These are phyloP conservation scores for Entomobrya proxima DNA, from an alignment of 2,888 invertebrate genomes.

Conservation along the genomic window DNA sequence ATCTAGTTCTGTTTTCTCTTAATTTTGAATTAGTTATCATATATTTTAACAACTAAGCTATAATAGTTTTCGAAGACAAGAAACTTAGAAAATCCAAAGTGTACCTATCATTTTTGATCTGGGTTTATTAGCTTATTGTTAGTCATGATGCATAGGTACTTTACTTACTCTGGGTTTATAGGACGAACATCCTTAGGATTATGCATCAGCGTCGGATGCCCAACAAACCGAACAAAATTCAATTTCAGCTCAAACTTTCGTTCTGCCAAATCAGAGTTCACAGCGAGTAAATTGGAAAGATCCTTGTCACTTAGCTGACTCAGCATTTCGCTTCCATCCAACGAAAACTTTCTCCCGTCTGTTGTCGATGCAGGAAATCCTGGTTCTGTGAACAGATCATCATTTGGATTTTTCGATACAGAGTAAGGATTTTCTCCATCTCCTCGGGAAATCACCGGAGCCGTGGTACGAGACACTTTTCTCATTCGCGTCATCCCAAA, in stretches of 20 bases:
- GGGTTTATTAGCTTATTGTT: too few species aligned
- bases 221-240: slow-evolving; percentile 96
- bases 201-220: slow-evolving; percentile 91
- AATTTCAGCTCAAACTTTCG: slow-evolving; percentile 77
- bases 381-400: slow-evolving; percentile 60
- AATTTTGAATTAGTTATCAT: too few species aligned
- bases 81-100: too few species aligned
- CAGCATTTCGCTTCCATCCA: slow-evolving; percentile 67
- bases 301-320: slow-evolving; percentile 77
- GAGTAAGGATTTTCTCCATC: slow-evolving; percentile 70
- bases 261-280: slow-evolving; percentile 92
- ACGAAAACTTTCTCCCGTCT: slow-evolving; percentile 55
- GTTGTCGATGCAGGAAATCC: slow-evolving; percentile 35
- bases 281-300: slow-evolving; percentile 92
- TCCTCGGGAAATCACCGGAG: slow-evolving; percentile 62
- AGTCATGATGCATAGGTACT: too few species aligned
- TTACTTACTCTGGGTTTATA: slow-evolving; percentile 69
- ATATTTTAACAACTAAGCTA: too few species aligned
- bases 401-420: slow-evolving; percentile 58
- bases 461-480: slow-evolving; percentile 51
- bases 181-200: slow-evolving; percentile 70
- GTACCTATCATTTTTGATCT: too few species aligned
- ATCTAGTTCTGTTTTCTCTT: too few species aligned
- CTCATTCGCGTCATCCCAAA: slow-evolving; percentile 31
- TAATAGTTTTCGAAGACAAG: too few species aligned